Evolutionary conservation across 2,888 invertebrate genomes (phyloP).

Genomic region (Aradus depressus): DNA sequence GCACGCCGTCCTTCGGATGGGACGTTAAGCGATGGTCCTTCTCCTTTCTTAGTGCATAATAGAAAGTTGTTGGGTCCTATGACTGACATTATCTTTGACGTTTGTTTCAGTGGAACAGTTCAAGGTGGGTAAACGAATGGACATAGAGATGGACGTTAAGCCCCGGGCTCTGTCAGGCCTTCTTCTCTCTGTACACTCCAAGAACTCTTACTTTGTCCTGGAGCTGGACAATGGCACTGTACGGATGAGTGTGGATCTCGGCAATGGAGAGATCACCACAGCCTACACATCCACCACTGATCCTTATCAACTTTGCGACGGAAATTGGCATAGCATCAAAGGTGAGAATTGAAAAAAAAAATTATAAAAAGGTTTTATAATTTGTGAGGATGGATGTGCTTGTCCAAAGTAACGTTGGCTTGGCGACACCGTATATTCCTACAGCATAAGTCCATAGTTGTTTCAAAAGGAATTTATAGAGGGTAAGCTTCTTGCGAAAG

Average conservation of each 20-base stretch:
- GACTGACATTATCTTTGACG: not conserved
- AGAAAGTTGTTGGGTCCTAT: too few relatives aligned
- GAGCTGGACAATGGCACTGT: slow-evolving; percentile 81
- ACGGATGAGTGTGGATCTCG: slow-evolving; percentile 70
- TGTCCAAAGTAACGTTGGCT: too few relatives aligned
- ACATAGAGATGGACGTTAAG: slow-evolving; percentile 73
- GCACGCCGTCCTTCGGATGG: too few relatives aligned
- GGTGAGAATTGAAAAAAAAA: too few relatives aligned
- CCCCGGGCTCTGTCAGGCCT: slow-evolving; percentile 77
- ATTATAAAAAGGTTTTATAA: too few relatives aligned
- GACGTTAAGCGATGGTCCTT: too few relatives aligned
- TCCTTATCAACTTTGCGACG: slow-evolving; percentile 73
- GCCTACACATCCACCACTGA: slow-evolving; percentile 51
- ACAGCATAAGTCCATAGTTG: too few relatives aligned
- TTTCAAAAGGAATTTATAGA: too few relatives aligned
- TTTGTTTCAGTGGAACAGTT: slow-evolving; percentile 51
- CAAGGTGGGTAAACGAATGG: slow-evolving; percentile 64
- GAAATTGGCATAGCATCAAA: slow-evolving; percentile 84
- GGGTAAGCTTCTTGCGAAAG: too few relatives aligned
- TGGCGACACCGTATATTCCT: too few relatives aligned
- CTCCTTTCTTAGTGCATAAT: too few relatives aligned
- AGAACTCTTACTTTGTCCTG: slow-evolving; percentile 68
- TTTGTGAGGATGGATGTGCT: too few relatives aligned
- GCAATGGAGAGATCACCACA: slow-evolving; percentile 66
- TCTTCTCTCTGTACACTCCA: slow-evolving; percentile 65